Percentiles rank a stretch among this genome's conserved stretches.
Evolutionary conservation across 2,113 vertebrate species (phyloP).

Genomic region (Bubo blakistoni): DNA sequence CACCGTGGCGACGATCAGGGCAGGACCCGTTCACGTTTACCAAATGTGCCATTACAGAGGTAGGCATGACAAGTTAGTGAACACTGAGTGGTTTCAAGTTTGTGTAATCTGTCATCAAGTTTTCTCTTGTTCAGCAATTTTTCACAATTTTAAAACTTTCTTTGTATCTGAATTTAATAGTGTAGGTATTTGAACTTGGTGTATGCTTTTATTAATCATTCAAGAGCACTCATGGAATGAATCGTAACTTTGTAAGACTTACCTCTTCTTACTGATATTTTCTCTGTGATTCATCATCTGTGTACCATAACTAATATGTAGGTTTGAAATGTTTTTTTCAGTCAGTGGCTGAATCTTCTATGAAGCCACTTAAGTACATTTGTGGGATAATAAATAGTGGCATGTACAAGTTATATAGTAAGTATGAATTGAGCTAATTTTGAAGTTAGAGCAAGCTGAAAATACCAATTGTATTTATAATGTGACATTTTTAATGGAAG

Average conservation of each 20-base stretch:
- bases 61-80: slow-evolving; percentile 52
- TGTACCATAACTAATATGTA: background rate
- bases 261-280: background rate
- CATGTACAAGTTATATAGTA: background rate
- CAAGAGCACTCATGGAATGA: background rate
- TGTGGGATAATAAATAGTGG: background rate
- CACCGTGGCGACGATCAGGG: slow-evolving; percentile 91
- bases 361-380: background rate
- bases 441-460: background rate
- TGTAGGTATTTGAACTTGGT: background rate
- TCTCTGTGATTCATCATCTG: background rate
- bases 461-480: background rate
- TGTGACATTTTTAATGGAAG: background rate
- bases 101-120: background rate
- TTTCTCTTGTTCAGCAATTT: background rate
- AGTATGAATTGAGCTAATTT: background rate
- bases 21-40: slow-evolving; percentile 90
- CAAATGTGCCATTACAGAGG: slow-evolving; percentile 98
- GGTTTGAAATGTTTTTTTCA: background rate
- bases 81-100: fast-evolving
- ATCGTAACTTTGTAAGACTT: background rate
- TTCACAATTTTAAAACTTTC: background rate
- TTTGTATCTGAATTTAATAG: background rate
- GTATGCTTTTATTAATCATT: background rate
- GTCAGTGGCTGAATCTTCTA: background rate